Conservation (phyloP, 2,888 invertebrate genomes). For the Mesorhabditis belari region DNA sequence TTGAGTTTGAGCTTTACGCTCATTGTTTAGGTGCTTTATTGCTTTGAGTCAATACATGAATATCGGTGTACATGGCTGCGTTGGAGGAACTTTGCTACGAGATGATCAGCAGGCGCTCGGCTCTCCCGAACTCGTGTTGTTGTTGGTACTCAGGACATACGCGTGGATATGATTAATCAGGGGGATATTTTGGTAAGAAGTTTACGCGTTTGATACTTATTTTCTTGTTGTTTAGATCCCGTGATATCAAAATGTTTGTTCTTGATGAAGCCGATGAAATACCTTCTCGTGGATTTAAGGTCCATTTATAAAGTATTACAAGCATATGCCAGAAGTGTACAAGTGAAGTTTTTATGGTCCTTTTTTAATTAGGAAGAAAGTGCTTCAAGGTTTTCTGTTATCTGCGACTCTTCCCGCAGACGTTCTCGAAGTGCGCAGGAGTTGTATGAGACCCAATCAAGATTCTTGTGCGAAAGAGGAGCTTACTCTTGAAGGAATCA, state of each 20-base stretch:
- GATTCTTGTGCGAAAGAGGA: conserved; percentile 98
- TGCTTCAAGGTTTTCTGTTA: conserved; percentile 71
- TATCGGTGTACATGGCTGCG: conserved; percentile 95
- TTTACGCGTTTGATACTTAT: not conserved
- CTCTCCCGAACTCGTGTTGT: conserved; percentile 87
- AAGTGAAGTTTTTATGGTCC: conserved; percentile 7
- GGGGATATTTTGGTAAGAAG: conserved; percentile 71
- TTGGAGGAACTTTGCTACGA: conserved; percentile 95
- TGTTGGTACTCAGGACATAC: conserved; percentile 95
- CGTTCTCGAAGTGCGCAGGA: conserved; percentile 91
- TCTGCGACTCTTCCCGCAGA: conserved; percentile 98
- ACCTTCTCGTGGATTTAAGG: conserved; percentile 98
- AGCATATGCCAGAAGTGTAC: conserved; percentile 81
- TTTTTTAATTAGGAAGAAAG: not conserved
- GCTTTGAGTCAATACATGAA: conserved; percentile 97
- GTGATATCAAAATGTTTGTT: conserved; percentile 89
- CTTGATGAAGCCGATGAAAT: conserved; percentile 99
- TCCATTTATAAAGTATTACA: conserved; percentile 99
- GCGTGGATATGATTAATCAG: conserved; percentile 93
- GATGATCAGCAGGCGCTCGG: conserved; percentile 92
- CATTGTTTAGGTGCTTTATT: conserved; percentile 77
- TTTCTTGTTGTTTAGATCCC: conserved; percentile 58
- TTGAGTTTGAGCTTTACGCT: not conserved
- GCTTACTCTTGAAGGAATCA: conserved; percentile 73
- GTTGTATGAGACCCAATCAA: conserved; percentile 93